These are phyloP conservation scores for Misgurnus mizolepis DNA, from an alignment of 2,113 vertebrate genomes.

Conservation along the genomic window DNA sequence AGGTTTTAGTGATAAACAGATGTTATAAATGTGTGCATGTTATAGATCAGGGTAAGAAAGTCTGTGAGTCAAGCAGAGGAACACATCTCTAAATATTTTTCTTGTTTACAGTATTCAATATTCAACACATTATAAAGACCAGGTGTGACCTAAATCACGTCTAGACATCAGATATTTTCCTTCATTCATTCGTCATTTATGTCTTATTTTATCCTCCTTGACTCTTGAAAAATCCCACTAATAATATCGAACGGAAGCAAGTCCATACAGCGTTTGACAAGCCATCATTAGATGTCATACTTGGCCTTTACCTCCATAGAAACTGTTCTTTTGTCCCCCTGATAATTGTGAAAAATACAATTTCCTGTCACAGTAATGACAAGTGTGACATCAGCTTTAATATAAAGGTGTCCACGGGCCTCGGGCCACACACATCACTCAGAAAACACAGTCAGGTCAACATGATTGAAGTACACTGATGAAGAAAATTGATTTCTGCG, in stretches of 20 bases:
- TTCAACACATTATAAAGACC: slow-evolving; percentile 58
- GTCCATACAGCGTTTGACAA: slow-evolving; percentile 57
- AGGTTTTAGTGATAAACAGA: no score
- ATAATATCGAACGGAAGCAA: slow-evolving; percentile 62
- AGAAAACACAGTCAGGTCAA: background rate
- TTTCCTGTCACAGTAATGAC: slow-evolving; percentile 67
- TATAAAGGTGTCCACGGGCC: slow-evolving; percentile 50
- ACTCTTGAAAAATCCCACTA: slow-evolving; percentile 63
- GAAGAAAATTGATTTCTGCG: slow-evolving; percentile 51
- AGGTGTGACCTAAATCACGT: slow-evolving; percentile 64
- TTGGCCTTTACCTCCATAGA: slow-evolving; percentile 62
- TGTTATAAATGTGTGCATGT: no score
- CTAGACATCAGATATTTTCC: slow-evolving; percentile 66
- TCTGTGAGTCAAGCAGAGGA: no score
- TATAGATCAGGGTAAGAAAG: no score
- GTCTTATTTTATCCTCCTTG: slow-evolving; percentile 57
- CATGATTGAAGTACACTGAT: slow-evolving; percentile 4
- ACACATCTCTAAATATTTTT: no score
- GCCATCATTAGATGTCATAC: slow-evolving; percentile 62
- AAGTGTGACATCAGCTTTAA: slow-evolving; percentile 55
- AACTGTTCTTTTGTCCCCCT: slow-evolving; percentile 60
- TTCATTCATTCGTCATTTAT: slow-evolving; percentile 61
- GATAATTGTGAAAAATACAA: slow-evolving; percentile 65
- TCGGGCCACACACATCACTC: slow-evolving; percentile 1
- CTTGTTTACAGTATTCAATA: no score